Conservation (phyloP, 2,888 invertebrate genomes). For the Gastrophysa polygoni region DNA sequence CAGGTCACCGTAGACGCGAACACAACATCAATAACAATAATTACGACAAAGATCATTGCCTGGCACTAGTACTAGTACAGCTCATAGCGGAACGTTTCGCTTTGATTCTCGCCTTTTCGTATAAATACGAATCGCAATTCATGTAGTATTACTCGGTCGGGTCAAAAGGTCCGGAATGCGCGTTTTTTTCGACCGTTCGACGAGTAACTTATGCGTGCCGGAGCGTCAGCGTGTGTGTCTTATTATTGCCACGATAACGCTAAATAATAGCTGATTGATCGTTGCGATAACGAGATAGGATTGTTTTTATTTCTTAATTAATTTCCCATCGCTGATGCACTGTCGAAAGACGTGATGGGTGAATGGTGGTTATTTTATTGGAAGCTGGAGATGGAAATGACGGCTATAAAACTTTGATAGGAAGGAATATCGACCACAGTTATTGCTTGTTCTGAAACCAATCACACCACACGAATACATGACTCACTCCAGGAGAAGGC, state of each 20-base stretch:
- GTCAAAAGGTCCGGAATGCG: constrained; percentile 18
- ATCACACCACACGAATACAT: no score
- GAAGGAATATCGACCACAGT: no score
- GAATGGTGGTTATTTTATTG: constrained; percentile 7
- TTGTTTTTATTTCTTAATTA: constrained; percentile 26
- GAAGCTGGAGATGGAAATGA: background rate
- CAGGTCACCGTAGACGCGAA: background rate
- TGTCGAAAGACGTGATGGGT: constrained; percentile 1
- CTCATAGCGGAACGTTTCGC: constrained; percentile 1
- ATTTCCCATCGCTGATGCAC: constrained; percentile 10
- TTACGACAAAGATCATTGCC: background rate
- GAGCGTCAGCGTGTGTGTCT: constrained; percentile 22
- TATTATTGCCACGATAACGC: constrained; percentile 21
- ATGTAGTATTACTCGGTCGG: constrained; percentile 7
- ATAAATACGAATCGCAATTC: constrained; percentile 11
- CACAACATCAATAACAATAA: constrained; percentile 1
- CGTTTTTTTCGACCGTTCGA: constrained; percentile 6
- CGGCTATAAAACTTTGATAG: no score
- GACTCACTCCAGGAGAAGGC: no score
- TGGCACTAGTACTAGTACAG: no score
- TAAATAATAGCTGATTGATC: constrained; percentile 18
- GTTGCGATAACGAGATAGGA: constrained; percentile 10
- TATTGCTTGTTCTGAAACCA: no score
- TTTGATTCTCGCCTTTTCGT: constrained; percentile 11
- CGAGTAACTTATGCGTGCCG: constrained; percentile 11